Evolutionary conservation across 1,140 invertebrate genomes (phyloP).

Genomic region (Melanaphis sacchari): DNA sequence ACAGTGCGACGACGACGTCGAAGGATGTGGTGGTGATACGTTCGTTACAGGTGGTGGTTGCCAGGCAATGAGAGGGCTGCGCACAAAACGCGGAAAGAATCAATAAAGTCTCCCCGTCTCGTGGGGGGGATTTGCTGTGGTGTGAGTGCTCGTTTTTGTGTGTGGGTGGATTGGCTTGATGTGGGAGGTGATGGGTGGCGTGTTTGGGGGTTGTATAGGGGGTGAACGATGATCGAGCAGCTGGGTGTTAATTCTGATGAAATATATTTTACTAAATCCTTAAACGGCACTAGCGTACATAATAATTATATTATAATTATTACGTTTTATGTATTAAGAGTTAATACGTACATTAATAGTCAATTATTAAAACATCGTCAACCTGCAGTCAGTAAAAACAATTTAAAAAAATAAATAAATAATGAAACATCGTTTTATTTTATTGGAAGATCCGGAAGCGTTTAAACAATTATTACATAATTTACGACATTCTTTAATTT

Average conservation of each 20-base stretch:
- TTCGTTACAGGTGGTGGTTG: slow-evolving; percentile 58
- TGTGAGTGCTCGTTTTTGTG: background rate
- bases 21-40: background rate
- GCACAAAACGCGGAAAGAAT: slow-evolving; percentile 8
- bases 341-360: too few species aligned
- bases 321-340: background rate
- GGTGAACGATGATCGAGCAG: background rate
- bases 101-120: slow-evolving; percentile 28
- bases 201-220: background rate
- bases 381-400: too few species aligned
- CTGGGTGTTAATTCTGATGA: background rate
- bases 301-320: background rate
- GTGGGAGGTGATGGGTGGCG: too few species aligned
- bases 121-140: background rate
- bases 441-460: background rate
- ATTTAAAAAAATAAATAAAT: too few species aligned
- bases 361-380: too few species aligned
- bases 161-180: background rate
- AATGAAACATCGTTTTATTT: background rate
- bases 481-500: background rate
- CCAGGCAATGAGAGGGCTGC: slow-evolving; percentile 55
- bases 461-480: background rate
- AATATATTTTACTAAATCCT: background rate
- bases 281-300: background rate
- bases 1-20: background rate